Percentiles rank a stretch among this genome's conserved stretches.
These are phyloP conservation scores for Poecilia latipinna DNA, from an alignment of 2,113 vertebrate species.

Conservation along the genomic window DNA sequence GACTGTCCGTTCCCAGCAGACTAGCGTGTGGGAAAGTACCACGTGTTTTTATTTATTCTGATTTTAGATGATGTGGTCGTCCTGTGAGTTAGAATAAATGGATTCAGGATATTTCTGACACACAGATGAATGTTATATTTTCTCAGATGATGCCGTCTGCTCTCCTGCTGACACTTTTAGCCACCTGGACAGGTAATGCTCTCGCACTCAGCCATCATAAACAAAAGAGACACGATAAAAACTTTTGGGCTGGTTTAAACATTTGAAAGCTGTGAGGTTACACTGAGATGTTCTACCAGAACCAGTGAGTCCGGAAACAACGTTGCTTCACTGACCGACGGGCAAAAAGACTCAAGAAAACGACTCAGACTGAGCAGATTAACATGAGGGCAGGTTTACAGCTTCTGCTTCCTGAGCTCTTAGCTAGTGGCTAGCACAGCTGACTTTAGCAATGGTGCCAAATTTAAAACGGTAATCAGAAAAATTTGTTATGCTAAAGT, in stretches of 20 bases:
- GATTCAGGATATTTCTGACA: background rate
- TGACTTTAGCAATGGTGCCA: too few species aligned
- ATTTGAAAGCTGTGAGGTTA: background rate
- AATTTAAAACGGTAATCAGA: too few species aligned
- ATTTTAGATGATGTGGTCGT: background rate
- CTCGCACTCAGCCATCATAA: background rate
- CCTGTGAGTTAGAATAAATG: background rate
- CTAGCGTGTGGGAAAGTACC: conserved; percentile 60
- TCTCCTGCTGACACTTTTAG: conserved; percentile 20
- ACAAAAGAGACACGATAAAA: background rate
- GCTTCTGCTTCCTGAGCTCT: background rate
- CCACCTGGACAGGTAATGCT: conserved; percentile 51
- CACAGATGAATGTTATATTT: background rate
- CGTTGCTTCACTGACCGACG: background rate
- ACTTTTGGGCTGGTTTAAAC: background rate
- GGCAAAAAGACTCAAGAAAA: background rate
- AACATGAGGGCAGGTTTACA: too few species aligned
- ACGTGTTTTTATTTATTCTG: too few species aligned
- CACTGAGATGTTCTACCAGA: background rate
- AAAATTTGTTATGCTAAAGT: too few species aligned
- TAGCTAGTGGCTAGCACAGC: background rate
- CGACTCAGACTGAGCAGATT: background rate
- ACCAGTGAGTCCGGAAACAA: background rate
- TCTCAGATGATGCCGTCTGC: conserved; percentile 48
- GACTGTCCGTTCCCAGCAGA: conserved; percentile 54